Conservation (phyloP, 92 coral and sea anemone species). For the Desmophyllum pertusum region DNA sequence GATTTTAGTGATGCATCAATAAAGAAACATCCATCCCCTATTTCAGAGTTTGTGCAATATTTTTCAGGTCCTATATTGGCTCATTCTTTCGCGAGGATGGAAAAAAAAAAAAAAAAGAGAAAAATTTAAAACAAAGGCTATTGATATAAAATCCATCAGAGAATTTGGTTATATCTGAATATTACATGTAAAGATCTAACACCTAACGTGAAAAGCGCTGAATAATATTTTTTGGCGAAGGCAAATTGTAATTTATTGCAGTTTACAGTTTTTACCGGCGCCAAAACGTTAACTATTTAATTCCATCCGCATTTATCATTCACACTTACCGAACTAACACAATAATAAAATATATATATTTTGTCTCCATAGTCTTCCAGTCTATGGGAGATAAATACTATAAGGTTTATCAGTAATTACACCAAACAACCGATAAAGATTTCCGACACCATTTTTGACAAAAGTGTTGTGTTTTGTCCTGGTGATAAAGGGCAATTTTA, state of each 20-base stretch:
- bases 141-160: too few relatives aligned
- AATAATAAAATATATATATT: neutral
- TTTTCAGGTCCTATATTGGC: too few relatives aligned
- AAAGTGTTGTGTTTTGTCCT: neutral
- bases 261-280: neutral
- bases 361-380: conserved; percentile 2
- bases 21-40: neutral
- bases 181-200: too few relatives aligned
- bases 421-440: neutral
- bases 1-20: neutral
- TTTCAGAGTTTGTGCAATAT: neutral
- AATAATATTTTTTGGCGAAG: neutral
- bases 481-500: neutral
- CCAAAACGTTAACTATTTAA: neutral
- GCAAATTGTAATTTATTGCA: neutral
- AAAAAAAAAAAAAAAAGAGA: too few relatives aligned
- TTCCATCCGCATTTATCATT: neutral
- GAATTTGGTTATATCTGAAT: too few relatives aligned
- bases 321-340: neutral
- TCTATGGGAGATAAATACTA: neutral
- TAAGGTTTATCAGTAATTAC: neutral
- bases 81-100: too few relatives aligned
- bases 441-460: neutral
- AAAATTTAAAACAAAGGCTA: too few relatives aligned
- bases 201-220: too few relatives aligned